phyloP scores from a whole-genome alignment of 1,140 invertebrate genomes.

The Cydia amplana region DNA sequence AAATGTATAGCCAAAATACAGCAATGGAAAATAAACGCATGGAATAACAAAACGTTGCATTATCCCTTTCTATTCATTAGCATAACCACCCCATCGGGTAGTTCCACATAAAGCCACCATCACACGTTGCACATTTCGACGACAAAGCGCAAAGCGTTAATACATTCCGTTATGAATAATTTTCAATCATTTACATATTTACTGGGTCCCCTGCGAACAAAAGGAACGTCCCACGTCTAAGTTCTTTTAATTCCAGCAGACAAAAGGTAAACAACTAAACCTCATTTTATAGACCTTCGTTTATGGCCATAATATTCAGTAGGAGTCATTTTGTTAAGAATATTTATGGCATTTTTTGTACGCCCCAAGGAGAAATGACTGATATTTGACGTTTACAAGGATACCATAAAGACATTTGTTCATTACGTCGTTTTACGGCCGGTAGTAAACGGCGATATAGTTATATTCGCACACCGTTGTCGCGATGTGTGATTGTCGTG shows the following conservation, averaged over 20 bases:
- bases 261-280: slow-evolving; percentile 66
- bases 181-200: slow-evolving; percentile 73
- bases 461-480: slow-evolving; percentile 64
- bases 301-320: slow-evolving; percentile 73
- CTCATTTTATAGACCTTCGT: slow-evolving; percentile 66
- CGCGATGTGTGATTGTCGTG: slow-evolving; percentile 47
- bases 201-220: slow-evolving; percentile 64
- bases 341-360: slow-evolving; percentile 73
- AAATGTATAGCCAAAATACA: slow-evolving; percentile 14
- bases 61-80: slow-evolving; percentile 28
- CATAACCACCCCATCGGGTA: slow-evolving; percentile 30
- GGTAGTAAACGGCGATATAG: slow-evolving; percentile 56
- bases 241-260: slow-evolving; percentile 63
- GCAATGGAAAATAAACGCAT: slow-evolving; percentile 12
- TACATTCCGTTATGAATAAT: slow-evolving; percentile 72
- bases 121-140: slow-evolving; percentile 38
- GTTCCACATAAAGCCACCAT: slow-evolving; percentile 27
- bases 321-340: slow-evolving; percentile 71
- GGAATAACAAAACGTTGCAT: slow-evolving; percentile 31
- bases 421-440: slow-evolving; percentile 63
- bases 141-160: slow-evolving; percentile 58
- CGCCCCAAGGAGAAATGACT: slow-evolving; percentile 58
- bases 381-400: slow-evolving; percentile 73
- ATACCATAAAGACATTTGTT: slow-evolving; percentile 70
- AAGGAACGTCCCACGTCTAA: slow-evolving; percentile 54